Base-by-base conservation (phyloP, 2,113 vertebrate genomes). In the Rhagologus leucostigma region DNA sequence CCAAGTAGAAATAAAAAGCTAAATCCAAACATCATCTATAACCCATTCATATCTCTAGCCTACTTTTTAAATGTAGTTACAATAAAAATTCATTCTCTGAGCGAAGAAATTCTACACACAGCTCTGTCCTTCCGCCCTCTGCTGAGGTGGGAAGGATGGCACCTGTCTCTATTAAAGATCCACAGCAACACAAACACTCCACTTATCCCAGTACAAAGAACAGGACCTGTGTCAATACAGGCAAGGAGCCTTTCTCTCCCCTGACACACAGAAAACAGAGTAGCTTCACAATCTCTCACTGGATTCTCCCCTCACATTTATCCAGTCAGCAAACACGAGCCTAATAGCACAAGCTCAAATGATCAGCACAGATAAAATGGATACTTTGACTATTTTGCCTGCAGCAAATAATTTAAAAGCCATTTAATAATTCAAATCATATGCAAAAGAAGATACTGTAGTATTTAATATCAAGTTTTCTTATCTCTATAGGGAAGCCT, bases 21-120 rank as follows among this genome's bases (percentile, higher is more conserved):
- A 83, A 52, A 49, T 23, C n/a, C 73, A 76, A 44, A 39, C 22
- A 6, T 27, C 11, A 41, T 8, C 49, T 29, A 3, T 33, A 33
- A 27, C 12, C 32, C 15, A 19, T 7, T 44, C 17, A 13, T 4
- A 12, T 50, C 3, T 0, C 24, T 0, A 67, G 30, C 35, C 16
- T 18, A 6, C 11, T 44, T 46, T 27, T 11, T 13, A 41, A 70
- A n/a, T 8, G 23, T 2, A 52, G 55, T 39, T 22, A 55, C 35
- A 46, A 27, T 39, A 59, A 64, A 62, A 90, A 77, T 1, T 32
- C 32, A 9, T 42, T 33, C 8, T 21, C 35, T 22, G 67, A 90
- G 55, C 42, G 30, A 37, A 59, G 56, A 29, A 67, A 62, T 37
- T 10, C 53, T 7, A 20, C 13, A 24, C 65, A 19, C 35, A 52